phyloP scores from a whole-genome alignment of 1,140 invertebrate species.

The Sarcophaga peregrina region DNA sequence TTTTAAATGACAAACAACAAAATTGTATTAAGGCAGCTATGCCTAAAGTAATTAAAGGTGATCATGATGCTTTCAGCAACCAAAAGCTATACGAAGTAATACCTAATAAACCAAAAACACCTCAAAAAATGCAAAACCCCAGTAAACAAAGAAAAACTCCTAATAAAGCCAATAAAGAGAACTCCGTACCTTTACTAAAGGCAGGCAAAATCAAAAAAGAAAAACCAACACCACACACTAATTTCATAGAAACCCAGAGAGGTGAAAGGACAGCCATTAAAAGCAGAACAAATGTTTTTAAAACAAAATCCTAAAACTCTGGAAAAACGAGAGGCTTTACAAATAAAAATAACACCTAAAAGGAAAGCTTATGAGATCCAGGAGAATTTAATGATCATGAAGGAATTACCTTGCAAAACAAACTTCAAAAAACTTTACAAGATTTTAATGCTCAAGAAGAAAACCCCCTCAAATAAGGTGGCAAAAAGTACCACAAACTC shows the following conservation, averaged over 20 bases:
- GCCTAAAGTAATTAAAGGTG: neutral
- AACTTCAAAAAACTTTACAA: neutral
- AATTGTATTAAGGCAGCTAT: neutral
- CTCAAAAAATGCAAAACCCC: neutral
- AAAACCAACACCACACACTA: neutral
- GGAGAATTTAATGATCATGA: neutral
- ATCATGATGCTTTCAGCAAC: neutral
- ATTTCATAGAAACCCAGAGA: neutral
- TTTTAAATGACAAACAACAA: neutral
- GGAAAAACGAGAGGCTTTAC: neutral
- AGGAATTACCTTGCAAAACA: neutral
- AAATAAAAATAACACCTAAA: neutral
- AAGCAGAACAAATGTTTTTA: neutral
- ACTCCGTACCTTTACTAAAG: neutral
- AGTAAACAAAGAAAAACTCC: neutral
- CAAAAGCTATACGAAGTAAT: neutral
- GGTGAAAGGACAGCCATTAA: slow-evolving; percentile 15
- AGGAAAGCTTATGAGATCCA: neutral
- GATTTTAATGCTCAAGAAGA: neutral
- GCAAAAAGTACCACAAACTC: neutral
- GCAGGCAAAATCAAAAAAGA: slow-evolving; percentile 16
- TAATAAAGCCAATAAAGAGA: neutral
- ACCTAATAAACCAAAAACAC: neutral
- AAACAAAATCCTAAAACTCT: slow-evolving; percentile 27
- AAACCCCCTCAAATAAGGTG: neutral